Evolutionary conservation across 2,888 invertebrate species (phyloP).

Genomic region (Capitulum mitella): DNA sequence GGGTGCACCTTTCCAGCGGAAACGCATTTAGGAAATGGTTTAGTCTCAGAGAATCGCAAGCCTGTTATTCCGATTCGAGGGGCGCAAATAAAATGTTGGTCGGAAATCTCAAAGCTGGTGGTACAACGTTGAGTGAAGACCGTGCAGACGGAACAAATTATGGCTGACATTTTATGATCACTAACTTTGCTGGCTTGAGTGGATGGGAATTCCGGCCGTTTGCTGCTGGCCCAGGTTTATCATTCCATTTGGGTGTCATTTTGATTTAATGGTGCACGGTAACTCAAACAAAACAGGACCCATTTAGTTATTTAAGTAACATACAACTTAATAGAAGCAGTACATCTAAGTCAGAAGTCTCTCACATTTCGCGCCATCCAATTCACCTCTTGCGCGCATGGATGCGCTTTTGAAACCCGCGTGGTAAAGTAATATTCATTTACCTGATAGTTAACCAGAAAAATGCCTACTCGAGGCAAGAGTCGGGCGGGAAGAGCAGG

Average conservation of each 20-base stretch:
- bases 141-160: constrained; percentile 2
- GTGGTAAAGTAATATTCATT: background rate
- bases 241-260: constrained; percentile 16
- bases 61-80: too few species aligned
- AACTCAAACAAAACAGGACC: constrained; percentile 15
- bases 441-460: background rate
- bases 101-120: background rate
- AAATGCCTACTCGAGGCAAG: background rate
- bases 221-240: background rate
- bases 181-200: background rate
- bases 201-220: constrained; percentile 22
- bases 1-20: too few species aligned
- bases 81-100: background rate
- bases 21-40: background rate
- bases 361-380: background rate
- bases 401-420: background rate
- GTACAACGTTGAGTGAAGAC: background rate
- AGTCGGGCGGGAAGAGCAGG: background rate
- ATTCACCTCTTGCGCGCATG: background rate
- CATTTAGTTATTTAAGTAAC: constrained; percentile 4
- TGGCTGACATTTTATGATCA: constrained; percentile 4
- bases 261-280: constrained; percentile 7
- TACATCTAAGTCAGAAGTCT: background rate
- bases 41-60: too few species aligned
- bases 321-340: background rate